Evolutionary conservation across 37 sponge, comb jelly and placozoan species (phyloP), one percentile per base, ranked within the genome.

Genomic region (Corticium candelabrum): DNA sequence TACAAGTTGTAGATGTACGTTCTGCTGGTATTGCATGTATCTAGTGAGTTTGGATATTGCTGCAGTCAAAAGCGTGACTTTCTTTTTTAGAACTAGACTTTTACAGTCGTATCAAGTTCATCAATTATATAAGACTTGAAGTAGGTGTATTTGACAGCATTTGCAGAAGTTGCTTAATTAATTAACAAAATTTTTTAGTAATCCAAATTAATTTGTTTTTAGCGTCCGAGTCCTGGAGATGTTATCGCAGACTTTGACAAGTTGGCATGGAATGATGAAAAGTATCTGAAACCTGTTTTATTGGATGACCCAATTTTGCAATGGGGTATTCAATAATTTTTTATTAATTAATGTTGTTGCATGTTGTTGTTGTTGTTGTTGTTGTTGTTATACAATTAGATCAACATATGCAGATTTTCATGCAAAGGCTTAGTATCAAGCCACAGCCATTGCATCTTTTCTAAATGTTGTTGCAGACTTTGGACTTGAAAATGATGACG

Each of bases 21-120:
- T n/a, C n/a, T n/a, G n/a, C n/a, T n/a, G n/a, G n/a, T n/a, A n/a
- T n/a, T n/a, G n/a, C n/a, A n/a, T n/a, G n/a, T n/a, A n/a, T n/a
- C n/a, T n/a, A n/a, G n/a, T n/a, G n/a, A n/a, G n/a, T n/a, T n/a
- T n/a, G n/a, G n/a, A n/a, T n/a, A n/a, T n/a, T n/a, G n/a, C n/a
- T n/a, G n/a, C n/a, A n/a, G n/a, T n/a, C n/a, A n/a, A n/a, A n/a
- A n/a, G n/a, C n/a, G n/a, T n/a, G n/a, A n/a, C n/a, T n/a, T n/a
- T n/a, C n/a, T n/a, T n/a, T n/a, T n/a, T n/a, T n/a, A 89, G 90
- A 40, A 1, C 5, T 85, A 40, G 86, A 91, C 34, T 79, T 70
- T 62, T 89, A 88, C 68, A 70, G 78, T 2, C 86, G 90, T 62
- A 76, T 88, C 76, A 88, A 88, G 75, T 74, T 91, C 29, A 81